These are phyloP conservation scores for Drosophila persimilis DNA, from an alignment of 1,140 invertebrate species.

Conservation along the genomic window DNA sequence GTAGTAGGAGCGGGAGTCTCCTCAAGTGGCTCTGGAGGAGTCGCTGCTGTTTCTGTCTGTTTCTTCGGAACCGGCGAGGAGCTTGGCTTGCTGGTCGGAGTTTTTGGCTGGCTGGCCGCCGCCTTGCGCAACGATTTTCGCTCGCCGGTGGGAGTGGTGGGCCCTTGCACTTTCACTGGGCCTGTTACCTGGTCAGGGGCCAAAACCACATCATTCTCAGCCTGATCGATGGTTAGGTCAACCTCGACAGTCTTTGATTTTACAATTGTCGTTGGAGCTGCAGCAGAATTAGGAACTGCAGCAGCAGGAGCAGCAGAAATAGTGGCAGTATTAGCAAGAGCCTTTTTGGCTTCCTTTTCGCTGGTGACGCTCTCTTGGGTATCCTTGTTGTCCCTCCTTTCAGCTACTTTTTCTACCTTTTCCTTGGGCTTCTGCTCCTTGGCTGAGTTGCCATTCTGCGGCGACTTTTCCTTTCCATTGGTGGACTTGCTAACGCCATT, in stretches of 20 bases:
- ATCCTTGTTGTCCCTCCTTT: conserved; percentile 37
- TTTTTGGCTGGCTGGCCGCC: conserved; percentile 43
- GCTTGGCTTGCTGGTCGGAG: conserved; percentile 27
- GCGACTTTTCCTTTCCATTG: conserved; percentile 56
- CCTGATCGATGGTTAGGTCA: conserved; percentile 8
- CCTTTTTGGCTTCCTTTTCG: conserved; percentile 18
- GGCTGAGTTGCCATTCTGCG: conserved; percentile 60
- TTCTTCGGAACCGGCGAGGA: conserved; percentile 24
- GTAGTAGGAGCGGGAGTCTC: background rate
- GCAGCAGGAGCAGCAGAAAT: too few relatives aligned
- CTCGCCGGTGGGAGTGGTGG: conserved; percentile 46
- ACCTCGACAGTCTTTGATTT: conserved; percentile 16
- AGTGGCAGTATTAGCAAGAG: background rate
- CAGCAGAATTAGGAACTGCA: too few relatives aligned
- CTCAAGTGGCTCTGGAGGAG: background rate
- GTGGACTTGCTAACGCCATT: conserved; percentile 57
- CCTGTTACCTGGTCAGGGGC: conserved; percentile 1
- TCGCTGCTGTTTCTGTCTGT: conserved; percentile 1
- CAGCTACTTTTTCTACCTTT: conserved; percentile 31
- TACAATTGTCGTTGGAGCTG: conserved; percentile 14
- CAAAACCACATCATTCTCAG: conserved; percentile 15
- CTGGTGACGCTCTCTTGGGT: conserved; percentile 9
- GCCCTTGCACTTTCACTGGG: conserved; percentile 5
- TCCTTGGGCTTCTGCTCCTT: conserved; percentile 50
- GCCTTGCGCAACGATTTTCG: conserved; percentile 52